phyloP scores from a whole-genome alignment of 23 tunicate species.

The Clavelina lepadiformis region DNA sequence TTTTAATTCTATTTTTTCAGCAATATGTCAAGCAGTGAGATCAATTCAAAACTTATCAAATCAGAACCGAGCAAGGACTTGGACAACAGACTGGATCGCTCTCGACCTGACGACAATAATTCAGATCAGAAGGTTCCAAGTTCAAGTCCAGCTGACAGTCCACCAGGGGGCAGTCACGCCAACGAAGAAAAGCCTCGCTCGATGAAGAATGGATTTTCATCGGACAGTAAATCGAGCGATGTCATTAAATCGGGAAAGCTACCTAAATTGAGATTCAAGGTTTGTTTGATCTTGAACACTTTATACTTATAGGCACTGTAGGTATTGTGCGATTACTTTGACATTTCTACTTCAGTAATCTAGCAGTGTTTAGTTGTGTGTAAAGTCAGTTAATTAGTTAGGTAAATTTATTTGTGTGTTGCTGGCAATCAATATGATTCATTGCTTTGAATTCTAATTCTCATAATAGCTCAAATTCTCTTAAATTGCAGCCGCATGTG shows the following conservation, averaged over 20 bases:
- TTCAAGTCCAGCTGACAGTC: constrained; percentile 32
- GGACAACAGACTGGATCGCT: constrained; percentile 14
- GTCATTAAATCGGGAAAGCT: constrained; percentile 38
- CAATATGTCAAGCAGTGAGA: constrained; percentile 35
- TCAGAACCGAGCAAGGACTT: constrained; percentile 31
- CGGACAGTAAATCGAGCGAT: too few species aligned
- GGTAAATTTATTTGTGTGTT: too few species aligned
- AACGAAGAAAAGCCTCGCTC: background rate
- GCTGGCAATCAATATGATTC: too few species aligned
- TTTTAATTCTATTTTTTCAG: too few species aligned
- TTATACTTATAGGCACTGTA: too few species aligned
- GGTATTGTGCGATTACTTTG: too few species aligned
- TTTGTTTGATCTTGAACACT: too few species aligned
- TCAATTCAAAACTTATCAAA: constrained; percentile 43
- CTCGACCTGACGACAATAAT: constrained; percentile 14
- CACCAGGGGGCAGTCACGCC: background rate
- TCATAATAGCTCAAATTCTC: too few species aligned
- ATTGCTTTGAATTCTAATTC: too few species aligned
- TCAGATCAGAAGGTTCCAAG: constrained; percentile 43
- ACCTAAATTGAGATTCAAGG: constrained; percentile 82
- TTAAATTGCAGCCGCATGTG: constrained; percentile 17
- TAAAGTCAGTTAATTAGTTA: too few species aligned
- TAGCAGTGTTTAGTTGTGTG: too few species aligned
- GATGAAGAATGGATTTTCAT: background rate
- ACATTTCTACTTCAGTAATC: too few species aligned